Conservation (phyloP, 2,113 vertebrate genomes). For the Notarius lentiginosus region DNA sequence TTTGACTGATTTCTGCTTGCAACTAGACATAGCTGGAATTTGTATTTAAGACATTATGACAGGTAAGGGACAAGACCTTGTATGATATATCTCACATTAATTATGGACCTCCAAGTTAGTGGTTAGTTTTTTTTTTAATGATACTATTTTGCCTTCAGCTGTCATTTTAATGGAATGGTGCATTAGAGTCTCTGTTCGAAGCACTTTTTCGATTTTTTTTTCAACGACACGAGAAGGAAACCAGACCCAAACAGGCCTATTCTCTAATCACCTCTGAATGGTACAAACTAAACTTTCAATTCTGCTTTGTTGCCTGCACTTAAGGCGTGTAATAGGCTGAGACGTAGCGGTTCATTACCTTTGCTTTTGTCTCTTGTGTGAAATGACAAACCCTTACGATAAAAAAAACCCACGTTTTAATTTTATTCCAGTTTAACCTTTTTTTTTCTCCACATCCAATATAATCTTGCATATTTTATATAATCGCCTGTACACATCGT, state of each 20-base stretch:
- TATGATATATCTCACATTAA: conserved; percentile 12
- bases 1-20: conserved; percentile 23
- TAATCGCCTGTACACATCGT: background rate
- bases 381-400: background rate
- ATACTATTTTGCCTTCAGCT: background rate
- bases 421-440: background rate
- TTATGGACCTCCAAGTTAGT: background rate
- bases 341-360: conserved; percentile 51
- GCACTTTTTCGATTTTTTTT: conserved; percentile 70
- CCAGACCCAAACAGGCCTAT: conserved; percentile 72
- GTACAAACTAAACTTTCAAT: conserved; percentile 58
- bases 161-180: conserved; percentile 2
- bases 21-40: conserved; percentile 18
- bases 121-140: conserved; percentile 1
- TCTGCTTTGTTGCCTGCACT: conserved; percentile 52
- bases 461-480: background rate
- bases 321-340: conserved; percentile 55
- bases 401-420: background rate
- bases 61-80: conserved; percentile 61
- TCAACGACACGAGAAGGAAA: conserved; percentile 81
- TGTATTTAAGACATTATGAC: conserved; percentile 3
- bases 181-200: conserved; percentile 27
- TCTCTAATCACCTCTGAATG: conserved; percentile 76
- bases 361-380: conserved; percentile 15
- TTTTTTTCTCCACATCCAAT: background rate